Conservation (phyloP, 2,113 vertebrate genomes). For the Shinisaurus crocodilurus region DNA sequence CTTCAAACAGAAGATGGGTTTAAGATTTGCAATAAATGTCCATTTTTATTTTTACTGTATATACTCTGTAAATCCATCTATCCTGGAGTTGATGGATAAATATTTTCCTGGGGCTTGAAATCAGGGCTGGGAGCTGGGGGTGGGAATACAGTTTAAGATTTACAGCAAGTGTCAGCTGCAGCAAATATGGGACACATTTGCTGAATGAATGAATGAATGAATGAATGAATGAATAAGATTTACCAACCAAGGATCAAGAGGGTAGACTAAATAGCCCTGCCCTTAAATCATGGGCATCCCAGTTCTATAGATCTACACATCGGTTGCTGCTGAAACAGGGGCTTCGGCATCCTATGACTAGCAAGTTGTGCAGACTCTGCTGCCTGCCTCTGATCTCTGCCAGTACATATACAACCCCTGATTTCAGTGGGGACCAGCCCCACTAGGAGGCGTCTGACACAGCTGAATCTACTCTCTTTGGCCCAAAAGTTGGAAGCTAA, state of each 20-base stretch:
- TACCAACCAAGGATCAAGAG: conserved; percentile 39
- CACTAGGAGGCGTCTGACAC: neutral
- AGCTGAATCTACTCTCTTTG: neutral
- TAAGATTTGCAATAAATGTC: conserved; percentile 1
- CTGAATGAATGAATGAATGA: conserved; percentile 8
- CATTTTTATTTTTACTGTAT: neutral
- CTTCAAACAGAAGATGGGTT: neutral
- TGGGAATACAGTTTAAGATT: neutral
- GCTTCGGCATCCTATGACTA: neutral
- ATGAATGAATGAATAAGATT: conserved; percentile 22
- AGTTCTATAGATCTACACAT: neutral
- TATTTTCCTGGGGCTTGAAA: neutral
- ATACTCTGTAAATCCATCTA: conserved; percentile 5
- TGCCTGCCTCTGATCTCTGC: neutral
- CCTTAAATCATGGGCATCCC: conserved; percentile 3
- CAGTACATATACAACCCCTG: neutral
- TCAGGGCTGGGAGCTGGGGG: neutral
- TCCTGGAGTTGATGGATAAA: neutral
- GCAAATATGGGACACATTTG: conserved; percentile 33
- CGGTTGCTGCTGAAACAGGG: conserved; percentile 15
- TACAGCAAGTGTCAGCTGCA: conserved; percentile 50
- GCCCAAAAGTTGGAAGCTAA: neutral
- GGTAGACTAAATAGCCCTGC: conserved; percentile 47
- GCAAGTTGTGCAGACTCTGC: neutral
- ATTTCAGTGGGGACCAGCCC: neutral